A percentile compares a stretch with the other conserved stretches of the same genome.
Conservation (phyloP, 2,113 vertebrate genomes). For the Cynopterus brachyotis region DNA sequence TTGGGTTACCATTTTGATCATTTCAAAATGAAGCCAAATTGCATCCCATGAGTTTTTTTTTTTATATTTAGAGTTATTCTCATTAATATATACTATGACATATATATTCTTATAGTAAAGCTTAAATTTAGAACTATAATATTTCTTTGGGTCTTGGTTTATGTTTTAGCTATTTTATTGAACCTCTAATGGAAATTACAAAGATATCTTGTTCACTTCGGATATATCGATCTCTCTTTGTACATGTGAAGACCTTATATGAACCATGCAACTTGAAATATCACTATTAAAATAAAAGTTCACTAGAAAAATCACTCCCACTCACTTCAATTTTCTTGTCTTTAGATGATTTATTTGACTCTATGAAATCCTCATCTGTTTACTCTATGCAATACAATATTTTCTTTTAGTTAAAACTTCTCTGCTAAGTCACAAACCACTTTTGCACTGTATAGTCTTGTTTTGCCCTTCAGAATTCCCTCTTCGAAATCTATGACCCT, state of each 20-base stretch:
- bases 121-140: not conserved
- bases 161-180: not conserved
- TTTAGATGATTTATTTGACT: slow-evolving; percentile 7
- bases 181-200: not conserved
- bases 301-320: not conserved
- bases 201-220: not conserved
- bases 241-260: not conserved
- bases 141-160: not conserved
- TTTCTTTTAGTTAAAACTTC: not conserved
- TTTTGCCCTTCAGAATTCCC: slow-evolving; percentile 66
- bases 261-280: not conserved
- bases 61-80: slow-evolving; percentile 4
- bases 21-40: not conserved
- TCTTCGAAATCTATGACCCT: slow-evolving; percentile 59
- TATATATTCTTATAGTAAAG: not conserved
- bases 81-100: not conserved
- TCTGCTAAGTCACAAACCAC: not conserved
- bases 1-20: not conserved
- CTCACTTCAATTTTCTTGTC: not conserved
- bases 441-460: not conserved
- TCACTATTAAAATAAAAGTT: slow-evolving; percentile 24
- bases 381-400: not conserved
- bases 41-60: not conserved
- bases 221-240: not conserved
- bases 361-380: not conserved